Evolutionary conservation across 2,113 vertebrate species (phyloP).

Genomic region (Orientallactaga bullata): DNA sequence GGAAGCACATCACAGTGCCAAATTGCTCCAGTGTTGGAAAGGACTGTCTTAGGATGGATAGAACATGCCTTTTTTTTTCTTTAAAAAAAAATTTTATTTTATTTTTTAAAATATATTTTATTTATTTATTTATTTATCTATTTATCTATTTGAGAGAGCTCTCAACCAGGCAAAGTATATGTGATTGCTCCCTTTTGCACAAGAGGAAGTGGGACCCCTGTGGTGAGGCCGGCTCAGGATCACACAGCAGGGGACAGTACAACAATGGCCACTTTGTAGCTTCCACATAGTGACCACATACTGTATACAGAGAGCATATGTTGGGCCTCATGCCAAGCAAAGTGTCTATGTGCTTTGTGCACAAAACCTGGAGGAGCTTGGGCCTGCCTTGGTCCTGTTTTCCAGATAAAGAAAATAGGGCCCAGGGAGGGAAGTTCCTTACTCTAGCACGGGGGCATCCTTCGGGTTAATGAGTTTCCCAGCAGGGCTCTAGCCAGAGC

Average conservation of each 20-base stretch:
- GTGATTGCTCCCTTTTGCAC: not conserved
- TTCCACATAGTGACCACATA: fast-evolving
- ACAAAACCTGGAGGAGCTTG: not conserved
- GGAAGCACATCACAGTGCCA: not conserved
- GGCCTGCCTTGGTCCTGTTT: not conserved
- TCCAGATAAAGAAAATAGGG: not conserved
- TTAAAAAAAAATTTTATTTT: too few species aligned
- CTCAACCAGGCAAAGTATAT: not conserved
- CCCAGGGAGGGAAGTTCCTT: not conserved
- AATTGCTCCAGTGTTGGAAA: not conserved
- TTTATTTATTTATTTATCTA: too few species aligned
- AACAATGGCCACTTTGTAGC: fast-evolving
- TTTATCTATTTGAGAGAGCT: too few species aligned
- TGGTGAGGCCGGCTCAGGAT: not conserved
- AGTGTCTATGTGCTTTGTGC: too few species aligned
- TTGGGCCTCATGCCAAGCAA: not conserved
- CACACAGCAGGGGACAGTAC: fast-evolving
- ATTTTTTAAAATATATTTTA: too few species aligned
- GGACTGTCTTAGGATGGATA: not conserved
- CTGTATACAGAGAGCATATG: fast-evolving
- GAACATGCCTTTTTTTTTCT: not conserved
- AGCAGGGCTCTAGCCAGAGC: not conserved
- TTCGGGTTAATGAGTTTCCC: too few species aligned
- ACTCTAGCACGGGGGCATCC: not conserved
- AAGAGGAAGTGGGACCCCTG: not conserved